Percentiles rank a stretch among this genome's conserved stretches.
These are phyloP conservation scores for Cheiracanthium punctorium DNA, from an alignment of 2,888 invertebrate species.

Conservation along the genomic window DNA sequence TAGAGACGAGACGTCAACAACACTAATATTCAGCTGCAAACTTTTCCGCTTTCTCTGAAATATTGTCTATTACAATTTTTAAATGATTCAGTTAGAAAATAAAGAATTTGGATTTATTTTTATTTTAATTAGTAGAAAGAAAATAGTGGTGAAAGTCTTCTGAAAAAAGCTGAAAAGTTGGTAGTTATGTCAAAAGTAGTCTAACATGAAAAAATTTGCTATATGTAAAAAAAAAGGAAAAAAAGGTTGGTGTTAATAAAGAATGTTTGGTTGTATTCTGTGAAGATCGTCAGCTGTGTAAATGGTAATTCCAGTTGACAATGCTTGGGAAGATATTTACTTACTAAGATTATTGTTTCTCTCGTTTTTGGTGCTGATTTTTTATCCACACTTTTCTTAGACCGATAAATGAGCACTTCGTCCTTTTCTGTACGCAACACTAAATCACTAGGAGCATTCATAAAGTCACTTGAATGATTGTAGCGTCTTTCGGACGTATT, in stretches of 20 bases:
- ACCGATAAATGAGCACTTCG: not conserved
- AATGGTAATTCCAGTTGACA: not conserved
- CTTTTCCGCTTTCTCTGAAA: no score
- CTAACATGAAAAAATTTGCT: not conserved
- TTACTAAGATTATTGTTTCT: slow-evolving; percentile 47
- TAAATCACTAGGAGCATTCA: not conserved
- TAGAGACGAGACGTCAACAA: no score
- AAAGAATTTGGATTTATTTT: no score
- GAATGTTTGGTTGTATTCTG: no score
- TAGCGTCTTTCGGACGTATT: not conserved
- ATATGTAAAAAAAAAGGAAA: not conserved
- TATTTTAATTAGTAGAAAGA: no score
- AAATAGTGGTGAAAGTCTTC: no score
- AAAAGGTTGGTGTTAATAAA: no score
- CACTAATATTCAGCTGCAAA: no score
- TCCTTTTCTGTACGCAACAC: slow-evolving; percentile 5
- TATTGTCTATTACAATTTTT: no score
- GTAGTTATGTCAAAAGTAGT: not conserved
- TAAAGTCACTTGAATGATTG: not conserved
- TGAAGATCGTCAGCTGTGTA: not conserved
- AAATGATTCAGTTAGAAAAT: no score
- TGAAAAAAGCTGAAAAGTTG: not conserved
- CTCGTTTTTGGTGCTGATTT: not conserved
- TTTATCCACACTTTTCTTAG: slow-evolving; percentile 12
- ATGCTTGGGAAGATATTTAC: not conserved